Evolutionary conservation across 2,113 vertebrate genomes (phyloP).

Genomic region (Microtus montanus): DNA sequence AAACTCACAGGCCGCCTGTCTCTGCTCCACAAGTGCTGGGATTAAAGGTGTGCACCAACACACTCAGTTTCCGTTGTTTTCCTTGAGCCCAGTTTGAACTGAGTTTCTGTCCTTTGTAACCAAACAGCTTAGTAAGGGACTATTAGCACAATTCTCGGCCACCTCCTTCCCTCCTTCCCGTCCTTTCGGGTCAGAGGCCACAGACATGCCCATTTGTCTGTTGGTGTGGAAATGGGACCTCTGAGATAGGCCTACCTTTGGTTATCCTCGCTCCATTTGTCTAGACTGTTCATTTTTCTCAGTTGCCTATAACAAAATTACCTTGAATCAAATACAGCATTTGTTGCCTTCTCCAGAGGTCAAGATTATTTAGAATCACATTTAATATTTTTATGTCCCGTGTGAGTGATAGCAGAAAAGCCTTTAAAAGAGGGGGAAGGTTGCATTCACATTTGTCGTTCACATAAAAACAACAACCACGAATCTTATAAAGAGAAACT

Average conservation of each 20-base stretch:
- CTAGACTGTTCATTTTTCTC: conserved; percentile 57
- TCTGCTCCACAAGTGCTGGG: background rate
- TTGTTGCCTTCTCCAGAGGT: conserved; percentile 62
- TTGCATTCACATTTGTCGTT: background rate
- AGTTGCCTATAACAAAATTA: conserved; percentile 37
- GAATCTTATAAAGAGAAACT: conserved; percentile 19
- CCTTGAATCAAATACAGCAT: conserved; percentile 56
- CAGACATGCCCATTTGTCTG: background rate
- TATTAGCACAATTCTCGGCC: background rate
- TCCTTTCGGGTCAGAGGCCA: background rate
- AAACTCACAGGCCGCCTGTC: background rate
- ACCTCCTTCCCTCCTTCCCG: background rate
- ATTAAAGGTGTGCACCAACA: background rate
- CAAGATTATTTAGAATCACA: conserved; percentile 62
- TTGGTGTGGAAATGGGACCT: background rate
- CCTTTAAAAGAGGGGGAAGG: background rate
- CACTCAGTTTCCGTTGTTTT: background rate
- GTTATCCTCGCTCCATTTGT: conserved; percentile 18
- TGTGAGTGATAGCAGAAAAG: conserved; percentile 46
- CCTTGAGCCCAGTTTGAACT: conserved; percentile 17
- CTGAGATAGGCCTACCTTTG: background rate
- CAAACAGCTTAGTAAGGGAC: background rate
- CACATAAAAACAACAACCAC: background rate
- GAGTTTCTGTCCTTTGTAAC: background rate
- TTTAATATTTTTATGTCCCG: conserved; percentile 47